phyloP scores from a whole-genome alignment of 37 sponge, comb jelly and placozoan genomes.

The Chondrilla cf. caribensis region DNA sequence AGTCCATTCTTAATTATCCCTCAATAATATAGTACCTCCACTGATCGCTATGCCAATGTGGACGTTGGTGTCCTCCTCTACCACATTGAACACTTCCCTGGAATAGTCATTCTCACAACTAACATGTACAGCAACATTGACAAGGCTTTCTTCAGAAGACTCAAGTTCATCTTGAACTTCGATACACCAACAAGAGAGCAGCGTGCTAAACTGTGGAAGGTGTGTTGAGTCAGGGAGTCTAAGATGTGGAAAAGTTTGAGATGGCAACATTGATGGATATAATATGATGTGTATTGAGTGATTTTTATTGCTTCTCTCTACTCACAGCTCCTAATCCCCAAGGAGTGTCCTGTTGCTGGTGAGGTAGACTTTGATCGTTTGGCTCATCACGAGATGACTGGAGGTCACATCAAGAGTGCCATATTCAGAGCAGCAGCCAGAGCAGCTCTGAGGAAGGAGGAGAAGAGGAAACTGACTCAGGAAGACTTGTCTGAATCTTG shows the following conservation, averaged over 20 bases:
- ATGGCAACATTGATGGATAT: too few relatives aligned
- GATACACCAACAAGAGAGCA: slow-evolving; percentile 44
- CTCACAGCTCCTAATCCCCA: slow-evolving; percentile 64
- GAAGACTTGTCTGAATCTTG: slow-evolving; percentile 64
- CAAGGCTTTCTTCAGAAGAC: slow-evolving; percentile 78
- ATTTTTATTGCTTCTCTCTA: not conserved
- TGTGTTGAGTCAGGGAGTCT: too few relatives aligned
- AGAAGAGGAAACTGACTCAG: slow-evolving; percentile 44
- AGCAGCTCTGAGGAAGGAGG: slow-evolving; percentile 61
- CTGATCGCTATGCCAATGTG: slow-evolving; percentile 78
- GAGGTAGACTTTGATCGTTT: slow-evolving; percentile 65
- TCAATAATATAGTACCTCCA: slow-evolving; percentile 63
- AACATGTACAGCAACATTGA: slow-evolving; percentile 86
- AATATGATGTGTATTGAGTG: too few relatives aligned
- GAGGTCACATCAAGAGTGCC: slow-evolving; percentile 71
- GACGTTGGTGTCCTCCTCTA: slow-evolving; percentile 87
- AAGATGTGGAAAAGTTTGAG: too few relatives aligned
- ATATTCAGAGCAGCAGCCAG: slow-evolving; percentile 70
- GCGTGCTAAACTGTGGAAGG: slow-evolving; percentile 73
- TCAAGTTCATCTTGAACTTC: slow-evolving; percentile 70
- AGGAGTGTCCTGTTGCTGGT: slow-evolving; percentile 64
- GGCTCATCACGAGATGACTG: slow-evolving; percentile 67
- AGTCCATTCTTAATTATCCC: too few relatives aligned
- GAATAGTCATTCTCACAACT: slow-evolving; percentile 83
- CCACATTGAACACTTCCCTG: slow-evolving; percentile 82